A percentile compares a stretch with the other conserved stretches of the same genome.
Conservation (phyloP, 2,797 vertebrate genomes). For the Dendrocincla fuliginosa region DNA sequence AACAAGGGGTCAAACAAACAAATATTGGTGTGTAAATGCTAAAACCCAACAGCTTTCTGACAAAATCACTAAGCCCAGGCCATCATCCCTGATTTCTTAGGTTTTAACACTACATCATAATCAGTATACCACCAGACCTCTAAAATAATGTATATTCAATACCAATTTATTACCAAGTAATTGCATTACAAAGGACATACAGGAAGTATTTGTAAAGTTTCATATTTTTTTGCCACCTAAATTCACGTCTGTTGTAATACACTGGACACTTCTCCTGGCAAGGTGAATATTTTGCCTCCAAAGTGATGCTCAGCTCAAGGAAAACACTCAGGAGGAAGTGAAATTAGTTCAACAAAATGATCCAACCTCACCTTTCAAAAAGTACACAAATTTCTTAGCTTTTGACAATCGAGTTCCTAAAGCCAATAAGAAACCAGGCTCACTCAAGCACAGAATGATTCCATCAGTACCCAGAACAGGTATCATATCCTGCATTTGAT, state of each 20-base stretch:
- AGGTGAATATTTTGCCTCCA: background rate
- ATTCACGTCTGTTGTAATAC: background rate
- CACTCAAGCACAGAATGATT: background rate
- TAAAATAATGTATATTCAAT: background rate
- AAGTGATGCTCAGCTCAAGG: background rate
- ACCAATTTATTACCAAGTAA: background rate
- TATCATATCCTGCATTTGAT: background rate
- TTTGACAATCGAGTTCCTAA: background rate
- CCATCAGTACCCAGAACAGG: background rate
- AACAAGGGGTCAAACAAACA: background rate
- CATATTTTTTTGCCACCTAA: background rate
- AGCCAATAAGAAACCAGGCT: background rate
- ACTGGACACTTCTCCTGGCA: background rate
- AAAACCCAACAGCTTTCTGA: background rate
- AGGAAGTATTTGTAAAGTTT: background rate
- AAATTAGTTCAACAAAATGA: background rate
- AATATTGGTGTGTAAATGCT: background rate
- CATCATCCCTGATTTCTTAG: background rate
- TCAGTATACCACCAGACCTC: background rate
- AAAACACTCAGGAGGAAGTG: background rate
- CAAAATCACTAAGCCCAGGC: background rate
- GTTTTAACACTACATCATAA: background rate
- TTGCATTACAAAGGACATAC: background rate
- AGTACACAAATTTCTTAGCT: background rate
- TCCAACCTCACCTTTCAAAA: background rate